Percentiles rank a stretch among this genome's conserved stretches.
These are phyloP conservation scores for Melikaiella ostensackeni DNA, from an alignment of 2,888 invertebrate genomes.

Conservation along the genomic window DNA sequence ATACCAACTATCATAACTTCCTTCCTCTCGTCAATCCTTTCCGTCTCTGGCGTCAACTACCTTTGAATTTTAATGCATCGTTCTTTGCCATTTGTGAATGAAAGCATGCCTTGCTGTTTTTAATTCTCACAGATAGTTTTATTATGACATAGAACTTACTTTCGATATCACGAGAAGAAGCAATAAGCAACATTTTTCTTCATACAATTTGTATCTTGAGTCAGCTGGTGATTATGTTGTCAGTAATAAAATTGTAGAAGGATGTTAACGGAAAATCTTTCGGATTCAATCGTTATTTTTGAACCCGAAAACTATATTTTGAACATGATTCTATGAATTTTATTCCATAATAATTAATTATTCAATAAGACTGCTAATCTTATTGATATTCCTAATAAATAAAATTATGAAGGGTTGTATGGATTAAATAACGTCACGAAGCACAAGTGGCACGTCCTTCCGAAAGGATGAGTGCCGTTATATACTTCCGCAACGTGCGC, in stretches of 20 bases:
- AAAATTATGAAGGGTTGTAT: not conserved
- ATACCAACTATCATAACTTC: conserved; percentile 74
- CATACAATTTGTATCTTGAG: too few species aligned
- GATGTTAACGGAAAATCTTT: too few species aligned
- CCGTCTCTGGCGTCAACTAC: conserved; percentile 61
- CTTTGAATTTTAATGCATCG: conserved; percentile 71
- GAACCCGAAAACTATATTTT: too few species aligned
- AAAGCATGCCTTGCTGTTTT: conserved; percentile 14
- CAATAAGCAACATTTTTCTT: too few species aligned
- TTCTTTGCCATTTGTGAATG: conserved; percentile 28
- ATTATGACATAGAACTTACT: not conserved
- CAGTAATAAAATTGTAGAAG: too few species aligned
- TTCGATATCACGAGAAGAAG: not conserved
- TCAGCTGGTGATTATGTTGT: too few species aligned
- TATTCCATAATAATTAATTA: not conserved
- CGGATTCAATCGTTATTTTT: too few species aligned
- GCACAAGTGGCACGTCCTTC: conserved; percentile 20
- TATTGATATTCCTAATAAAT: not conserved
- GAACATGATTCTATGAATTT: too few species aligned
- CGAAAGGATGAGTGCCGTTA: conserved; percentile 39
- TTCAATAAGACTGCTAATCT: not conserved
- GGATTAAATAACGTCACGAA: conserved; percentile 25
- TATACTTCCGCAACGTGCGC: conserved; percentile 37
- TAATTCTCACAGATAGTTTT: not conserved
- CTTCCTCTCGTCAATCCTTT: conserved; percentile 72